A percentile compares a stretch with the other conserved stretches of the same genome.
Evolutionary conservation across 1,140 invertebrate genomes (phyloP).

Genomic region (Panagrolaimus sp.): DNA sequence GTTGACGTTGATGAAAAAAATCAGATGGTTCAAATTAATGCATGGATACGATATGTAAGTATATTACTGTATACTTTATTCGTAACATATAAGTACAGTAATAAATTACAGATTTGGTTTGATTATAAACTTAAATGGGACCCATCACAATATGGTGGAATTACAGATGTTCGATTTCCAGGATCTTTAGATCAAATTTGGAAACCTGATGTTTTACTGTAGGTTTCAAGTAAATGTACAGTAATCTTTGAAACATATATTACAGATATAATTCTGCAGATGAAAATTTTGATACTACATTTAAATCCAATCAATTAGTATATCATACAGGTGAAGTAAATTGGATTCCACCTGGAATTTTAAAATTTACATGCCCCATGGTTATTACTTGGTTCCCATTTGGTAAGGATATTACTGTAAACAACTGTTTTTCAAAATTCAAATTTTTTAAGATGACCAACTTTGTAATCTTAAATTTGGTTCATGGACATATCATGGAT

Average conservation of each 20-base stretch:
- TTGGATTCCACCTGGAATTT: conserved; percentile 44
- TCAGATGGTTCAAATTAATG: conserved; percentile 43
- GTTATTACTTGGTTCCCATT: not conserved
- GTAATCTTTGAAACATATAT: too few species aligned
- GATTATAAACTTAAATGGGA: conserved; percentile 96
- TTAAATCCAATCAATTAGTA: conserved; percentile 37
- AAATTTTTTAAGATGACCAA: conserved; percentile 13
- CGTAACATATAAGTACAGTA: too few species aligned
- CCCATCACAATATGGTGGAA: conserved; percentile 83
- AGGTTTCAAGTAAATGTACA: not conserved
- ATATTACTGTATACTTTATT: conserved; percentile 18
- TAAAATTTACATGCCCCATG: conserved; percentile 30
- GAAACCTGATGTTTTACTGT: conserved; percentile 69
- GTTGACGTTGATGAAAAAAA: conserved; percentile 83
- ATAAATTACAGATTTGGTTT: conserved; percentile 84
- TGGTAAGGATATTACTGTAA: not conserved
- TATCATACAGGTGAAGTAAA: conserved; percentile 36
- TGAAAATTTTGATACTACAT: conserved; percentile 39
- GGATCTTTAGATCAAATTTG: conserved; percentile 89
- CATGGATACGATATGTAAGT: conserved; percentile 43
- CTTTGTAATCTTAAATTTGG: conserved; percentile 19
- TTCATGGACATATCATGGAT: conserved; percentile 25
- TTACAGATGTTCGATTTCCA: conserved; percentile 88
- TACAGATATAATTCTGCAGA: not conserved
- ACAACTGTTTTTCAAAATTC: not conserved